Percentiles rank a stretch among this genome's conserved stretches.
These are phyloP conservation scores for Drosophila eugracilis DNA, from an alignment of 1,140 invertebrate species.

Conservation along the genomic window DNA sequence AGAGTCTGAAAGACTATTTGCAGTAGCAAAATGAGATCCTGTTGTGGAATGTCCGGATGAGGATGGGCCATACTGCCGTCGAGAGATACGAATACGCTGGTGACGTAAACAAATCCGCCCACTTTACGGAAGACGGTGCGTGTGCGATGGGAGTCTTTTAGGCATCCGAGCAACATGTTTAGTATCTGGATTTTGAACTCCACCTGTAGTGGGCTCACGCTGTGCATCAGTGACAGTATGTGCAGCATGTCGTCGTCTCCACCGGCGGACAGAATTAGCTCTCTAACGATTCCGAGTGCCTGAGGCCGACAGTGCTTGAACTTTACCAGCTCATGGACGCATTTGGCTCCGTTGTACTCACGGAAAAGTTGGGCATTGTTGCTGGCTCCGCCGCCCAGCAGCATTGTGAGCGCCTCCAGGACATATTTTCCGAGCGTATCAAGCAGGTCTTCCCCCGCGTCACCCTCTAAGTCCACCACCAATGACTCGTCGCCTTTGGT, in stretches of 20 bases:
- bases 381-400: constrained; percentile 90
- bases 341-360: constrained; percentile 95
- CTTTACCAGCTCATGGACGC: constrained; percentile 95
- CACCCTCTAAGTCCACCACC: constrained; percentile 42
- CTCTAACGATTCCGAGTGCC: constrained; percentile 92
- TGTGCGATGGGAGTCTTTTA: constrained; percentile 97
- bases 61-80: constrained; percentile 89
- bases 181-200: constrained; percentile 96
- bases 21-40: constrained; percentile 90
- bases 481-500: constrained; percentile 70
- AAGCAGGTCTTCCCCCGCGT: constrained; percentile 85
- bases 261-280: constrained; percentile 94
- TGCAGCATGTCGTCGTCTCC: constrained; percentile 98
- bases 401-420: constrained; percentile 93
- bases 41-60: constrained; percentile 84
- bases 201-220: constrained; percentile 91
- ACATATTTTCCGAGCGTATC: constrained; percentile 93
- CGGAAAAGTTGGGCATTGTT: constrained; percentile 97
- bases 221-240: constrained; percentile 95
- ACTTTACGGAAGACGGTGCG: constrained; percentile 98
- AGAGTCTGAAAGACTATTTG: constrained; percentile 97
- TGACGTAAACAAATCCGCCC: constrained; percentile 98
- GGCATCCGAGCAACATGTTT: constrained; percentile 93
- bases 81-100: constrained; percentile 96
- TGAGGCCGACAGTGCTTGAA: constrained; percentile 93